Conservation (phyloP, 37 sponge, comb jelly and placozoan genomes). For the Ephydatia muelleri region DNA sequence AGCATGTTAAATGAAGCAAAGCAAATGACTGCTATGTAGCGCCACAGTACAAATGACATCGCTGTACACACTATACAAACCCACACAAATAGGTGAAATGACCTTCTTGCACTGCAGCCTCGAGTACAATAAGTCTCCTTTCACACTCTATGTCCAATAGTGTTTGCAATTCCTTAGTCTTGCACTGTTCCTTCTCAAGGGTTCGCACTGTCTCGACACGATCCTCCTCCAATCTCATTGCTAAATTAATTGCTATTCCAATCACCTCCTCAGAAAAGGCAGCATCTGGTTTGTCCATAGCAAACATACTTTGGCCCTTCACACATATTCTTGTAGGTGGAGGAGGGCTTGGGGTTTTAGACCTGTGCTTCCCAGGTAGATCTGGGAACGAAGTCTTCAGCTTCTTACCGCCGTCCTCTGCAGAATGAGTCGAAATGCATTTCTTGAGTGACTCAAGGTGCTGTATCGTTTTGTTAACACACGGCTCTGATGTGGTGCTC, state of each 20-base stretch:
- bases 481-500: slow-evolving; percentile 25
- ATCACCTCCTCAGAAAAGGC: slow-evolving; percentile 2
- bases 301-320: background rate
- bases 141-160: slow-evolving; percentile 32
- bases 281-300: background rate
- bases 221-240: slow-evolving; percentile 48
- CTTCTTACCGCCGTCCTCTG: background rate
- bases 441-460: slow-evolving; percentile 32
- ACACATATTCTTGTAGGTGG: background rate
- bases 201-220: slow-evolving; percentile 29
- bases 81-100: background rate
- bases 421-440: background rate
- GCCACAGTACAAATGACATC: no score
- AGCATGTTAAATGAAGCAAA: no score
- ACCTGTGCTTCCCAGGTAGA: background rate
- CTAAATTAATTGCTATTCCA: slow-evolving; percentile 3
- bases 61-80: no score
- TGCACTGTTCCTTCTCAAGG: slow-evolving; percentile 17
- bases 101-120: slow-evolving; percentile 26
- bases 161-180: slow-evolving; percentile 9
- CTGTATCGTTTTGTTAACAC: slow-evolving; percentile 47
- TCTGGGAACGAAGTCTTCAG: slow-evolving; percentile 12
- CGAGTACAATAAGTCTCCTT: slow-evolving; percentile 37
- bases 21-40: no score
- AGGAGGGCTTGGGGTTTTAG: background rate